phyloP scores from a whole-genome alignment of 2,797 vertebrate genomes.

The Hyperoplus immaculatus region DNA sequence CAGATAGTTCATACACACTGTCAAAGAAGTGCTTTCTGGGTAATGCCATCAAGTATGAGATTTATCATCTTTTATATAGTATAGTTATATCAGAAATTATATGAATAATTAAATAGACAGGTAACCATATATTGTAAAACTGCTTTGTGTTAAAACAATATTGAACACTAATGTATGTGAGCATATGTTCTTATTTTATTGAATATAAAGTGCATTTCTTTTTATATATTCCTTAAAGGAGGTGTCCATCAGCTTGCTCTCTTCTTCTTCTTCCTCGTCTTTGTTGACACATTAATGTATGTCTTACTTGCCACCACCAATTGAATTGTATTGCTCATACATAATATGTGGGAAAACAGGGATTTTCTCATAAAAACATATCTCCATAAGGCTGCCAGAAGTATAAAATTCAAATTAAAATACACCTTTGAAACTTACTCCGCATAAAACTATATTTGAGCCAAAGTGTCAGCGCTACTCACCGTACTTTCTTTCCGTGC shows the following conservation, averaged over 20 bases:
- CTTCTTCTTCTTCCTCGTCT: not conserved
- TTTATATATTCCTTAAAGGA: not conserved
- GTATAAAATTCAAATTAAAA: not conserved
- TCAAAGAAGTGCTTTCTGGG: not conserved
- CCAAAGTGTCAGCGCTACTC: conserved; percentile 9
- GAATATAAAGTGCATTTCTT: not conserved
- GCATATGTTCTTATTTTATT: not conserved
- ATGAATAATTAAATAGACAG: not conserved
- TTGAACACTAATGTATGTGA: not conserved
- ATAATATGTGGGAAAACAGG: not conserved
- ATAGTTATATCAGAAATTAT: not conserved
- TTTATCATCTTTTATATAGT: not conserved
- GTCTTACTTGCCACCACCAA: not conserved
- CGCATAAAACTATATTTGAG: accelerated
- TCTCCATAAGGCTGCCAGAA: too few relatives aligned
- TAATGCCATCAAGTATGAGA: too few relatives aligned
- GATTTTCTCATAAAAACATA: not conserved
- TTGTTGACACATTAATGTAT: not conserved
- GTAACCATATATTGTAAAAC: not conserved
- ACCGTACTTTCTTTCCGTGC: conserved; percentile 97
- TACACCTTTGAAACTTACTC: not conserved
- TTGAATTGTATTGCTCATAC: not conserved
- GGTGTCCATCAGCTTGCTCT: not conserved
- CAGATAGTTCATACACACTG: not conserved
- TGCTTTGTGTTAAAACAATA: not conserved